Base-by-base conservation (phyloP, 2,113 vertebrate genomes). In the Gasterosteus nipponicus region DNA sequence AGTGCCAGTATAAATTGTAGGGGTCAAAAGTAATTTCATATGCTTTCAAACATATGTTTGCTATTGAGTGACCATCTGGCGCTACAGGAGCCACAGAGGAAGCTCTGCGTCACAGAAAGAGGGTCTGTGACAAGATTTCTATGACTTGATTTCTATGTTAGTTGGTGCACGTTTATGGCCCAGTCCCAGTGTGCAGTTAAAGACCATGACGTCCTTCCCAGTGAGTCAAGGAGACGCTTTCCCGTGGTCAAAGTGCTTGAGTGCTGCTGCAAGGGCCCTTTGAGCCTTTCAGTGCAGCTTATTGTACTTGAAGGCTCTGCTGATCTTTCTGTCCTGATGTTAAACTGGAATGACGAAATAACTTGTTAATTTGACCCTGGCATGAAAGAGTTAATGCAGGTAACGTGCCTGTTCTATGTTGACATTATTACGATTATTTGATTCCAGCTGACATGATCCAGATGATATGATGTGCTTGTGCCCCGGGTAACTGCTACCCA, bases 41-140 rank as follows among this genome's bases (percentile, higher is more conserved):
- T 46, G 44, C 68, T 65, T 49, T 79, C 53, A 69, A 76, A 79
- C 75, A 82, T 71, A 66, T 67, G 70, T 62, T 22, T 63, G 41
- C 66, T 62, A 65, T 18, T 56, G 68, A 65, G 31, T 29, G 72
- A 49, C 80, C 59, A 83, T 73, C 84, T 82, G 76, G 38, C 0
- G 1, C 16, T 35, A 19, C 38, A 35, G 46, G 59, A 47, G 67
- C 33, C 47, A 31, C 4, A 18, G 59, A 38, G 53, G 44, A 58
- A 29, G 81, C 58, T 62, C 46, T 22, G 54, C 61, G 76, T 71
- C 71, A 69, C 0, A 29, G 66, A 61, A 33, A 53, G 26, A 42
- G 19, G 44, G 69, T 63, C 41, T 31, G 61, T 65, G 42, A 42
- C 49, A 3, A 26, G 10, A n/a, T n/a, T n/a, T n/a, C n/a, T n/a